These are phyloP conservation scores for Diachrysia chrysitis DNA, from an alignment of 2,888 invertebrate species.

Conservation along the genomic window DNA sequence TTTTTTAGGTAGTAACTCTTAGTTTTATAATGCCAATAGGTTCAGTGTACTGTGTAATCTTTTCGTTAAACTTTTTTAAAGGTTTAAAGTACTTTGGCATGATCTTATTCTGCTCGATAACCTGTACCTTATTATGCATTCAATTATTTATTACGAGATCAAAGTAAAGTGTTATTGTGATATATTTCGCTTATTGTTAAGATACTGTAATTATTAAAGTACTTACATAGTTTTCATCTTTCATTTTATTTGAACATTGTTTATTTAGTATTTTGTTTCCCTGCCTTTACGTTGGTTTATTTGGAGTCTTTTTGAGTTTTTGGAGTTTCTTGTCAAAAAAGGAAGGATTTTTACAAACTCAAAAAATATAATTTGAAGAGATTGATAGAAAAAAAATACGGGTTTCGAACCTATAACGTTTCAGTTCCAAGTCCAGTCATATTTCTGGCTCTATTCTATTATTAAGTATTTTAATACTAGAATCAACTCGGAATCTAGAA, in stretches of 20 bases:
- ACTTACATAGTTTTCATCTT: conserved; percentile 33
- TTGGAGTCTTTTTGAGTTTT: too few relatives aligned
- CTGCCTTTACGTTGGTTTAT: too few relatives aligned
- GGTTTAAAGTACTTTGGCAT: conserved; percentile 2
- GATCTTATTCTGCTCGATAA: conserved; percentile 33
- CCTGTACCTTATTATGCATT: conserved; percentile 42
- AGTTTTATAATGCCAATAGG: conserved; percentile 30
- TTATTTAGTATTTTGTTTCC: too few relatives aligned
- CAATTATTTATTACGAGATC: conserved; percentile 54
- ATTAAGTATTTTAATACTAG: too few relatives aligned
- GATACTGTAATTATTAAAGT: conserved; percentile 54
- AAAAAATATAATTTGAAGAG: too few relatives aligned
- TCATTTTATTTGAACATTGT: background rate
- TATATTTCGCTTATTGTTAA: conserved; percentile 70
- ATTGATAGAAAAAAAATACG: background rate
- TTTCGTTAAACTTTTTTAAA: conserved; percentile 16
- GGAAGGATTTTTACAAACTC: too few relatives aligned
- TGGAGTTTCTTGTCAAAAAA: too few relatives aligned
- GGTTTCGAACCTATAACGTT: background rate
- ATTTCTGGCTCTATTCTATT: too few relatives aligned
- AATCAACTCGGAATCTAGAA: too few relatives aligned
- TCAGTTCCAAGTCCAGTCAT: too few relatives aligned
- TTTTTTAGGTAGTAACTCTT: conserved; percentile 25
- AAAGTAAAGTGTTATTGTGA: conserved; percentile 65
- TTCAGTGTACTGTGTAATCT: background rate